Conservation (phyloP, 2,113 vertebrate species). For the Miniopterus natalensis region DNA sequence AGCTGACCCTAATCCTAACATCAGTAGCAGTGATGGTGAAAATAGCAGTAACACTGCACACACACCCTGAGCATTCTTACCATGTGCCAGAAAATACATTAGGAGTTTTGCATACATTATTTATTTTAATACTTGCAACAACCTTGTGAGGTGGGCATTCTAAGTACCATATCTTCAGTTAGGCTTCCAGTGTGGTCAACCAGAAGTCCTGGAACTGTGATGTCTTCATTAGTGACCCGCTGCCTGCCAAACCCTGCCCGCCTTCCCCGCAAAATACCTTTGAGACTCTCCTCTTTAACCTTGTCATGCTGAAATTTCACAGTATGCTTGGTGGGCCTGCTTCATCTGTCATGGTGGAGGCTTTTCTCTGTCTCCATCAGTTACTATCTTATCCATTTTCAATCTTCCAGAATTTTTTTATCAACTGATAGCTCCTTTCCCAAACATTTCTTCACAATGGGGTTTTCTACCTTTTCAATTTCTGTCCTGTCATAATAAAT, state of each 20-base stretch:
- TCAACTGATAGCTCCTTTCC: not conserved
- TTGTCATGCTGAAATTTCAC: not conserved
- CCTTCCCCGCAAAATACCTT: not conserved
- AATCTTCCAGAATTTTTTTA: not conserved
- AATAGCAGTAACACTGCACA: not conserved
- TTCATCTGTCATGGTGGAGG: fast-evolving
- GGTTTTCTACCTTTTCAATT: constrained; percentile 41
- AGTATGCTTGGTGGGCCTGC: not conserved
- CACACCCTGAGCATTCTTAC: not conserved
- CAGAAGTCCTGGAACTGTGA: not conserved
- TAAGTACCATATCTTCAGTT: not conserved
- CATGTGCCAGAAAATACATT: not conserved
- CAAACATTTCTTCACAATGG: not conserved
- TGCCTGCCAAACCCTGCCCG: not conserved
- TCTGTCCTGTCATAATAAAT: constrained; percentile 11
- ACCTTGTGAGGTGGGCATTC: not conserved
- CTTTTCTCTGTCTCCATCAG: not conserved
- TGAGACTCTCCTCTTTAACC: not conserved
- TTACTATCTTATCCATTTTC: not conserved
- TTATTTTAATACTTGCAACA: not conserved
- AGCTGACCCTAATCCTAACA: not conserved
- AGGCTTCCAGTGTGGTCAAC: not conserved
- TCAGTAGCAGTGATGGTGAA: not conserved
- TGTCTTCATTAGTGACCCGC: not conserved
- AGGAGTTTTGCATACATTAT: not conserved